phyloP scores from a whole-genome alignment of 2,888 invertebrate genomes.

The Rhorus exstirpatorius region DNA sequence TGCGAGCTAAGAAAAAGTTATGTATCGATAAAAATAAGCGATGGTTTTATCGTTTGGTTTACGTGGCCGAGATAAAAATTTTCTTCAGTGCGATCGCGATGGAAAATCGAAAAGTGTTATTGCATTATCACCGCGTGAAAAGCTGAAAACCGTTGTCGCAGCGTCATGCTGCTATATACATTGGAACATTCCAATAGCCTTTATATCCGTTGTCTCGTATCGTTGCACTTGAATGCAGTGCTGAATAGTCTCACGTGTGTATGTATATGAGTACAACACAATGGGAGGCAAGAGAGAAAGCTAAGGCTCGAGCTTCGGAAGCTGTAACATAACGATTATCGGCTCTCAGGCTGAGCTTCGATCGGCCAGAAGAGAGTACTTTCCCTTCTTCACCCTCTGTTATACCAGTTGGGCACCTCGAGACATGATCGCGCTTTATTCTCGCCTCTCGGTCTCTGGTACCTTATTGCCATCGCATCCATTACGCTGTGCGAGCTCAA shows the following conservation, averaged over 20 bases:
- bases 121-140: constrained; percentile 5
- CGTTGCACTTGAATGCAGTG: constrained; percentile 11
- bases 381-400: neutral
- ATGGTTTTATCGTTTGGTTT: constrained; percentile 23
- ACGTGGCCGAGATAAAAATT: constrained; percentile 19
- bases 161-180: constrained; percentile 4
- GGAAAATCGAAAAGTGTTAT: constrained; percentile 13
- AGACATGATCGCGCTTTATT: neutral
- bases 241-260: neutral
- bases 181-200: constrained; percentile 42
- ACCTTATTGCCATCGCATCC: constrained; percentile 12
- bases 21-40: constrained; percentile 8
- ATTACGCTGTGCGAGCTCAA: neutral
- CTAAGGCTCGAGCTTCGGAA: constrained; percentile 26
- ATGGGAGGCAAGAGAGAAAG: constrained; percentile 4
- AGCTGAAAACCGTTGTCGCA: constrained; percentile 20
- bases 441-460: neutral
- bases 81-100: neutral
- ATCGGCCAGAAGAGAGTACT: constrained; percentile 20
- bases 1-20: neutral
- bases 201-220: constrained; percentile 48
- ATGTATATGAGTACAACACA: neutral
- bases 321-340: constrained; percentile 53
- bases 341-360: constrained; percentile 46
- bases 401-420: neutral